Evolutionary conservation across 2,888 invertebrate genomes (phyloP).

Genomic region (Temnothorax ravouxi): DNA sequence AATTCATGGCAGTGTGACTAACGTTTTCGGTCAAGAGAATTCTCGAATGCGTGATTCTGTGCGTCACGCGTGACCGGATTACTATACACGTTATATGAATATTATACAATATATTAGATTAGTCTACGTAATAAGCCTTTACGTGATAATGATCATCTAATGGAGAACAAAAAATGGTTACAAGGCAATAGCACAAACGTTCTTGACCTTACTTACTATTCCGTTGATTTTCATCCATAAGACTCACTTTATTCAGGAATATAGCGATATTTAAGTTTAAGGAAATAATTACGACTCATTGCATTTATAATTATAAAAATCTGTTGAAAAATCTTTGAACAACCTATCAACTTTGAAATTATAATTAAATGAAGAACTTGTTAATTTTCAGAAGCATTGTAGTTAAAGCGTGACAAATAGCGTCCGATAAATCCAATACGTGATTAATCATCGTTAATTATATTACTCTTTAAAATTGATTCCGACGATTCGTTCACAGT

Average conservation of each 20-base stretch:
- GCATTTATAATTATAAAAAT: not conserved
- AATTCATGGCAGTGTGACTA: not conserved
- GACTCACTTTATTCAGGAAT: not conserved
- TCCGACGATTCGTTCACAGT: not conserved
- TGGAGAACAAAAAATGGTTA: not conserved
- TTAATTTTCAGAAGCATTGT: not conserved
- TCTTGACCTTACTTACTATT: not conserved
- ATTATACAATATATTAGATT: slow-evolving; percentile 51
- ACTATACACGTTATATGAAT: slow-evolving; percentile 18
- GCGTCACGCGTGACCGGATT: slow-evolving; percentile 11
- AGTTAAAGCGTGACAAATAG: not conserved
- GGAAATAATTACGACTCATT: not conserved
- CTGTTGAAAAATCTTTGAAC: not conserved
- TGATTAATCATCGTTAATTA: slow-evolving; percentile 10
- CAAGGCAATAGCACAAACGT: slow-evolving; percentile 7
- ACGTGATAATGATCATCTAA: slow-evolving; percentile 37
- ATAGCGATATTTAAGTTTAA: not conserved
- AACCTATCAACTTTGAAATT: not conserved
- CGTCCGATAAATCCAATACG: not conserved
- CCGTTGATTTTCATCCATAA: not conserved
- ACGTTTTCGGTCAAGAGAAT: slow-evolving; percentile 23
- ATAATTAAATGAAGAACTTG: not conserved
- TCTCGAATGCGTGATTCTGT: not conserved
- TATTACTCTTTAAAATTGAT: not conserved
- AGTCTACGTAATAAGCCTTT: slow-evolving; percentile 60